Conservation (phyloP, 2,888 invertebrate species). For the Pandemis cinnamomeana region DNA sequence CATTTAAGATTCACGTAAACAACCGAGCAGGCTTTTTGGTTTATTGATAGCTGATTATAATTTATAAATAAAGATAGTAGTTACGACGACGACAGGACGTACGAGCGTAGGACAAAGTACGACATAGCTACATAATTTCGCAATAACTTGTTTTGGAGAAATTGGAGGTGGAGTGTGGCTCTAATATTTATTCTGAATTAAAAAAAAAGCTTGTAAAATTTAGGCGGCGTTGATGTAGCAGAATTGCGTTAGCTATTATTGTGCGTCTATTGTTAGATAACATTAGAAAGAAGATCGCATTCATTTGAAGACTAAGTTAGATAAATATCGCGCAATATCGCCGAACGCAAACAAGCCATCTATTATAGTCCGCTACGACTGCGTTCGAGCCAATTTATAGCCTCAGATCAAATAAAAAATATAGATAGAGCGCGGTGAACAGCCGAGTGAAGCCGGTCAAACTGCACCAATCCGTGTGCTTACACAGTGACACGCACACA, state of each 20-base stretch:
- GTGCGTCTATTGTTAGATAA: background rate
- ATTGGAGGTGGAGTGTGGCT: too few relatives aligned
- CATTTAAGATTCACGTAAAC: background rate
- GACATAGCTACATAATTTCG: background rate
- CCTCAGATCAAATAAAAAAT: too few relatives aligned
- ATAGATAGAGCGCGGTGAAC: too few relatives aligned
- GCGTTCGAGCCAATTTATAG: conserved; percentile 3
- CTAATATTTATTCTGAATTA: too few relatives aligned
- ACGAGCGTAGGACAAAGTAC: background rate
- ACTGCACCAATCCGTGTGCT: too few relatives aligned
- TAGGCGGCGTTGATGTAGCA: background rate
- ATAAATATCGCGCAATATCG: background rate
- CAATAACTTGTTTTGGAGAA: background rate
- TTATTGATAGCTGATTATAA: background rate
- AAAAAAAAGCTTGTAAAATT: background rate
- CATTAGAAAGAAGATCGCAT: background rate
- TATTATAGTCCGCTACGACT: conserved; percentile 4
- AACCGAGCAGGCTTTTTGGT: background rate
- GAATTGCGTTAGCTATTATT: background rate
- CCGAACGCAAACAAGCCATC: background rate
- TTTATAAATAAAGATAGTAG: background rate
- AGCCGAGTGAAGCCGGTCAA: too few relatives aligned
- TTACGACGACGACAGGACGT: background rate
- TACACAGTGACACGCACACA: too few relatives aligned
- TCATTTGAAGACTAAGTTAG: background rate